These are phyloP conservation scores for Heterocephalus glaber DNA, from an alignment of 2,113 vertebrate genomes.

Conservation along the genomic window DNA sequence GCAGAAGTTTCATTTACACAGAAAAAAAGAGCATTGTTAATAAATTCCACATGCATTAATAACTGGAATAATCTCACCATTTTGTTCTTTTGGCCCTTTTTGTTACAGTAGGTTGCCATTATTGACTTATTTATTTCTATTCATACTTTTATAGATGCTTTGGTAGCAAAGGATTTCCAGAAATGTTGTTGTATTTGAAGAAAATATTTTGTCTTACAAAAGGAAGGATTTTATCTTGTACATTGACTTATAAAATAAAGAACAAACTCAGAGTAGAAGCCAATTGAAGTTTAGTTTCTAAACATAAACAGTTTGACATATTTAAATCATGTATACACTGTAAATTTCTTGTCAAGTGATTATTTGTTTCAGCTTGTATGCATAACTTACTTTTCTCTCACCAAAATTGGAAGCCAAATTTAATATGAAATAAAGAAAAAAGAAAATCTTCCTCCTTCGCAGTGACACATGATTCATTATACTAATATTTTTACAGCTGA, in stretches of 20 bases:
- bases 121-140: background rate
- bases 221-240: background rate
- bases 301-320: slow-evolving; percentile 20
- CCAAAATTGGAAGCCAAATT: slow-evolving; percentile 53
- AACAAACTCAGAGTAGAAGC: background rate
- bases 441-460: slow-evolving; percentile 6
- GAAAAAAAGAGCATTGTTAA: background rate
- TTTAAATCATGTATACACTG: slow-evolving; percentile 40
- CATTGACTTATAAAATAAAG: background rate
- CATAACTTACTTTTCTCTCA: slow-evolving; percentile 42
- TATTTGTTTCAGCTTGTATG: slow-evolving; percentile 47
- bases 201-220: slow-evolving; percentile 27
- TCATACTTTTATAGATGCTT: background rate
- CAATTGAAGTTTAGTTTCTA: slow-evolving; percentile 58
- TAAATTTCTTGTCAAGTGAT: slow-evolving; percentile 32
- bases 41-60: background rate
- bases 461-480: slow-evolving; percentile 59
- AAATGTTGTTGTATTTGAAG: background rate
- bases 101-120: background rate
- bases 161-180: background rate
- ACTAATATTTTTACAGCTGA: slow-evolving; percentile 59
- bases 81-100: background rate
- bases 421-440: slow-evolving; percentile 71
- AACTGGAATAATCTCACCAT: background rate
- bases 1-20: background rate